Conservation (phyloP, 2,113 vertebrate species). For the Mus spicilegus region DNA sequence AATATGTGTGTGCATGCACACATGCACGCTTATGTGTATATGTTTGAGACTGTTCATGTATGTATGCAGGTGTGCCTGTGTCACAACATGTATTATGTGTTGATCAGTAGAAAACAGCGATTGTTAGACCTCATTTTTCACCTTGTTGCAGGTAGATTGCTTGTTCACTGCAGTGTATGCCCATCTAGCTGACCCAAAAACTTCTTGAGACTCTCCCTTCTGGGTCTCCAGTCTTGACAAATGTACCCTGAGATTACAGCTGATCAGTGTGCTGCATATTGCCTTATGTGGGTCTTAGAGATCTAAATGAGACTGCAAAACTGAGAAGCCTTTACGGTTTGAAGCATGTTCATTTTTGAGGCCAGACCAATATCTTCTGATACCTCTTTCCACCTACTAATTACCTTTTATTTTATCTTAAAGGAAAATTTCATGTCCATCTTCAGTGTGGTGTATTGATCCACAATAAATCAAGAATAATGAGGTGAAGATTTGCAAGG, state of each 20-base stretch:
- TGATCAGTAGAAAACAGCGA: background rate
- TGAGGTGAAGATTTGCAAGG: conserved; percentile 38
- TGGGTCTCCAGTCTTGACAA: background rate
- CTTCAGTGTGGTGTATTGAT: background rate
- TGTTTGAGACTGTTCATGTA: background rate
- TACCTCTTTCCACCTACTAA: background rate
- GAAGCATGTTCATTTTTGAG: background rate
- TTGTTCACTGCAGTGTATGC: background rate
- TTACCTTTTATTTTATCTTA: background rate
- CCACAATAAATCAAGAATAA: conserved; percentile 45
- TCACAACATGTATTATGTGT: too few relatives aligned
- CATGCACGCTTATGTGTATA: background rate
- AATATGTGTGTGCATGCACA: too few relatives aligned
- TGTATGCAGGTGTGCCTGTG: background rate
- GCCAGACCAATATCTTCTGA: too few relatives aligned
- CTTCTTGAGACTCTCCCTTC: too few relatives aligned
- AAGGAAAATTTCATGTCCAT: background rate
- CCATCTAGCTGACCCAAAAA: too few relatives aligned
- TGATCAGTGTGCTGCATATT: background rate
- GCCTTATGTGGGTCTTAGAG: background rate
- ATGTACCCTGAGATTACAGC: background rate
- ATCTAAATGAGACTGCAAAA: background rate
- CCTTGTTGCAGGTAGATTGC: background rate
- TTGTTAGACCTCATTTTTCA: background rate
- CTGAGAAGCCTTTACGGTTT: background rate